These are phyloP conservation scores for Acanthosoma haemorrhoidale DNA, from an alignment of 2,888 invertebrate species.

Conservation along the genomic window DNA sequence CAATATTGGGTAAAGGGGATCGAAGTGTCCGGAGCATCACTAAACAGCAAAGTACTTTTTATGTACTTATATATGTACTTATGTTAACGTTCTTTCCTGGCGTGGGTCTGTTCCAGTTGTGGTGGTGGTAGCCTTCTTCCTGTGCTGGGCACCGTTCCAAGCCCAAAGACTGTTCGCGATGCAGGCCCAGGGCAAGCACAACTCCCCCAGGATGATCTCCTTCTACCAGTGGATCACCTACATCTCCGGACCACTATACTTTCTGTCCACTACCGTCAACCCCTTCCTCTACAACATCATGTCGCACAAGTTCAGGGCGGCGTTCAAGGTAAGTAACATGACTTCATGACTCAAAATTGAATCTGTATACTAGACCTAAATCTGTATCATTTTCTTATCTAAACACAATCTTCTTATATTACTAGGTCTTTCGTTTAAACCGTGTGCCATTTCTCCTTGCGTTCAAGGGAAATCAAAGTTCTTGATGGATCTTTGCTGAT, in stretches of 20 bases:
- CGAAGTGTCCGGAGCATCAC: too few species aligned
- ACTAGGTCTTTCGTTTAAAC: too few species aligned
- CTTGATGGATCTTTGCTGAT: too few species aligned
- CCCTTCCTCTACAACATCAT: slow-evolving; percentile 90
- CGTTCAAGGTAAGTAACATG: slow-evolving; percentile 42
- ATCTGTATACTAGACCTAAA: too few species aligned
- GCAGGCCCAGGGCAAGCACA: slow-evolving; percentile 35
- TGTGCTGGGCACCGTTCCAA: slow-evolving; percentile 90
- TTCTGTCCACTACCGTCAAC: slow-evolving; percentile 86
- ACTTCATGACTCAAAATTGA: too few species aligned
- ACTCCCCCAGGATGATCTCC: slow-evolving; percentile 45
- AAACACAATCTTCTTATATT: too few species aligned
- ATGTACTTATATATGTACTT: too few species aligned
- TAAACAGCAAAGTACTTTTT: too few species aligned
- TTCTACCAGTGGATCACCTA: slow-evolving; percentile 68
- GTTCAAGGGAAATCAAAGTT: too few species aligned
- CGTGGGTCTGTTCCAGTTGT: slow-evolving; percentile 63
- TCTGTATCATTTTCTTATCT: too few species aligned
- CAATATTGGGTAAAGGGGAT: too few species aligned
- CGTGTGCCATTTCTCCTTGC: too few species aligned
- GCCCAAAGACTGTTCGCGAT: slow-evolving; percentile 75
- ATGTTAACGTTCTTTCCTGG: not conserved
- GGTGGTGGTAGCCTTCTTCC: slow-evolving; percentile 72
- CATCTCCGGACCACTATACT: slow-evolving; percentile 83
- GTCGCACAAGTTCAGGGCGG: slow-evolving; percentile 82